Base-by-base conservation (phyloP, 2,113 vertebrate species). In the Platycercus adscitus region DNA sequence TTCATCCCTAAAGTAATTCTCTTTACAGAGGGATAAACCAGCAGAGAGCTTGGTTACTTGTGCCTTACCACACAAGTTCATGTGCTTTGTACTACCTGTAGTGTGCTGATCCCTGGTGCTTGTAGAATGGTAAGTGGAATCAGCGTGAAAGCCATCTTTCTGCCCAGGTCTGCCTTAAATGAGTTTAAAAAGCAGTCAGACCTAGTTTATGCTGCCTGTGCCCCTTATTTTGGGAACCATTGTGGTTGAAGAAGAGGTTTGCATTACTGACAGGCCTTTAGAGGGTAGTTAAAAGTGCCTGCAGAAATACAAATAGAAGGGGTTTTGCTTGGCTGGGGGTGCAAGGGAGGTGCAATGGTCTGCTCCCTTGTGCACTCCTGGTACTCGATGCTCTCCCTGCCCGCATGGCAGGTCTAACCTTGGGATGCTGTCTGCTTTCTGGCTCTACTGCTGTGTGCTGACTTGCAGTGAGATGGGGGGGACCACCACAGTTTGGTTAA, bases 381-480 rank as follows among this genome's bases (percentile, higher is more conserved):
- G 24, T 37, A 13, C 44, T 4, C 1, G 2, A 6, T 35, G 60
- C 61, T 72, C 26, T 78, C 35, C 44, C 64, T 16, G 1, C 16
- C 16, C 39, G 53, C 0, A 0, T n/a, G 46, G 14, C 77, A 55
- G n/a, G 58, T n/a, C 28, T 16, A 39, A 69, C 17, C 12, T 66
- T 52, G 29, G 46, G 41, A 13, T 0, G 2, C 69, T 73, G 8
- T 37, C 68, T 65, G 49, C 3, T 75, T 81, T 49, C 43, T 53
- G 3, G 5, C 55, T 19, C 60, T 65, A 1, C 46, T 1, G 4
- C 14, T 61, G 70, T 37, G 46, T 1, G 1, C 63, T 83, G 71
- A 6, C 18, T 31, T 47, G 41, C 26, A 35, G 56, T 2, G 7
- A 25, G 56, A 1, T 24, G 13, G 11, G 15, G 14, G n/a, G 13